Evolutionary conservation across 2,797 vertebrate species (phyloP).

Genomic region (Myiothlypis coronata): DNA sequence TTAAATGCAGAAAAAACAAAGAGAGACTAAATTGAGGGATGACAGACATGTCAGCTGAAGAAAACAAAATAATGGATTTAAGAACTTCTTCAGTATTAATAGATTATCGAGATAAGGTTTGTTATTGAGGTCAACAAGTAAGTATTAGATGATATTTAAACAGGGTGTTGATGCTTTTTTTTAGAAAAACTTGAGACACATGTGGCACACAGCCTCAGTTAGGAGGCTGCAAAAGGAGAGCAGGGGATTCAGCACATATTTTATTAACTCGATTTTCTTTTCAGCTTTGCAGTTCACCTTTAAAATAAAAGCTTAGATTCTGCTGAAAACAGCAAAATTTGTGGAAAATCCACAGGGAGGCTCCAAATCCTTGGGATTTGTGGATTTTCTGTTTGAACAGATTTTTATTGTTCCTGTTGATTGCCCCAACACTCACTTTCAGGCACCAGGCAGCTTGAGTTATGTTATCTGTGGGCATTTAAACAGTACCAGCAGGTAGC

Average conservation of each 20-base stretch:
- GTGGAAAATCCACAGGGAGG: slow-evolving; percentile 39
- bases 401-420: slow-evolving; percentile 64
- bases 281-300: slow-evolving; percentile 55
- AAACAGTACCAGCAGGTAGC: slow-evolving; percentile 57
- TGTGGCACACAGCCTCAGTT: background rate
- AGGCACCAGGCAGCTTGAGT: slow-evolving; percentile 48
- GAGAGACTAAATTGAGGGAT: background rate
- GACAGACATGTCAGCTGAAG: background rate
- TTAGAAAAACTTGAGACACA: background rate
- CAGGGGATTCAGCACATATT: slow-evolving; percentile 17
- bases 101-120: background rate
- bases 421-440: slow-evolving; percentile 45
- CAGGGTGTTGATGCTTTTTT: background rate
- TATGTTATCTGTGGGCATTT: slow-evolving; percentile 62
- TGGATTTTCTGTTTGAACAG: slow-evolving; percentile 56
- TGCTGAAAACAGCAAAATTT: slow-evolving; percentile 52
- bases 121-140: background rate
- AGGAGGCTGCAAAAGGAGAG: slow-evolving; percentile 13
- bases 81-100: background rate
- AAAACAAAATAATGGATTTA: background rate
- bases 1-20: background rate
- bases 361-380: slow-evolving; percentile 57
- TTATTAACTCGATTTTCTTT: slow-evolving; percentile 45
- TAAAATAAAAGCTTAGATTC: slow-evolving; percentile 50
- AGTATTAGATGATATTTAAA: background rate